Evolutionary conservation across 2,797 vertebrate genomes (phyloP).

Genomic region (Falco columbarius): DNA sequence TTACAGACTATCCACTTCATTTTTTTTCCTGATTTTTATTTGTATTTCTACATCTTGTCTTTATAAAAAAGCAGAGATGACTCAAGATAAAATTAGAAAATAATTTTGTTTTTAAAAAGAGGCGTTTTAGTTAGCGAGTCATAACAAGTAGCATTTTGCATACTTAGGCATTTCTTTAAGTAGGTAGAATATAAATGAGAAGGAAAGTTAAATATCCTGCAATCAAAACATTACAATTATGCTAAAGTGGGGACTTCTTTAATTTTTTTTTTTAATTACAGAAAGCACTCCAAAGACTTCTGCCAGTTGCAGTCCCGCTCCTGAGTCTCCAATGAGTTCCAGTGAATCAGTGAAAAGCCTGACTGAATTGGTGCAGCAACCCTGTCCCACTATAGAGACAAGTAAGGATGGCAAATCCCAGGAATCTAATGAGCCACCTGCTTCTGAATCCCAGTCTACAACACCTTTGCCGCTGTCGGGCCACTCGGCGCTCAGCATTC

Average conservation of each 20-base stretch:
- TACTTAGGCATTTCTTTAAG: conserved; percentile 25
- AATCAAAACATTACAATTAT: conserved; percentile 36
- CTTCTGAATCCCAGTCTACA: conserved; percentile 85
- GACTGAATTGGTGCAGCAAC: conserved; percentile 87
- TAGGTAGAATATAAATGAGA: conserved; percentile 45
- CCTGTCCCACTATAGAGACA: conserved; percentile 85
- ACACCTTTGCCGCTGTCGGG: conserved; percentile 86
- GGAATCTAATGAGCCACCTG: conserved; percentile 79
- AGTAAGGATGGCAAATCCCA: conserved; percentile 81
- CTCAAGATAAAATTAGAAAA: conserved; percentile 48
- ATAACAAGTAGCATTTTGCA: neutral
- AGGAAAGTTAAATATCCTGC: conserved; percentile 17
- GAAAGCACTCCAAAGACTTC: conserved; percentile 96
- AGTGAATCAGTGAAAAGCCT: conserved; percentile 93
- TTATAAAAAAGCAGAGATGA: conserved; percentile 19
- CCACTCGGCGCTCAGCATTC: conserved; percentile 91
- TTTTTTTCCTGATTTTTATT: conserved; percentile 31
- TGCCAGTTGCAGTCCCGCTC: conserved; percentile 94
- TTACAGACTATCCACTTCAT: neutral
- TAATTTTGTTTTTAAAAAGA: conserved; percentile 25
- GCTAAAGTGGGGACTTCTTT: conserved; percentile 32
- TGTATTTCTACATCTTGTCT: conserved; percentile 5
- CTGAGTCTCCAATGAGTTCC: conserved; percentile 93
- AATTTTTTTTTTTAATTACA: conserved; percentile 70
- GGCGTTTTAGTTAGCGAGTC: conserved; percentile 13